phyloP scores from a whole-genome alignment of 2,113 vertebrate genomes.

The Romanogobio albipinnatus region DNA sequence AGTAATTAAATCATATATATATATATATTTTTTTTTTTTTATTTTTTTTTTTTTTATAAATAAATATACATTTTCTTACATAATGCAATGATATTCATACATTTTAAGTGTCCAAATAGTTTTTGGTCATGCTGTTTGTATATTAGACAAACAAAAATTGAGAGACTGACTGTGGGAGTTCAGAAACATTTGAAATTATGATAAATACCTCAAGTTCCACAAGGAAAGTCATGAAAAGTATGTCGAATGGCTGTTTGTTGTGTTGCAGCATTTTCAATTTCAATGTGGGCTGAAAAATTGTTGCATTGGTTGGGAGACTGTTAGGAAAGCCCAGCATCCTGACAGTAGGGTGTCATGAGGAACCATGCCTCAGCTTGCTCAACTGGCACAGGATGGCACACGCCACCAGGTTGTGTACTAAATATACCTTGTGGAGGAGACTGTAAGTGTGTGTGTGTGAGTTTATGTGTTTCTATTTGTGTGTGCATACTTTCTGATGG shows the following conservation, averaged over 20 bases:
- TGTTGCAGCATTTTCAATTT: neutral
- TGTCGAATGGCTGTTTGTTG: too few species aligned
- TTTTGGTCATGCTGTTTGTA: too few species aligned
- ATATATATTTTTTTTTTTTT: too few species aligned
- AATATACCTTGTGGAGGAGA: slow-evolving; percentile 20
- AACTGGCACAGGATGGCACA: slow-evolving; percentile 18
- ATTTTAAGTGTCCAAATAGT: too few species aligned
- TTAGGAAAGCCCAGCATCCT: slow-evolving; percentile 40
- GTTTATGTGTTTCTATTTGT: slow-evolving; percentile 27
- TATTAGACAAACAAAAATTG: too few species aligned
- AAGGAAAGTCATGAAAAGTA: neutral
- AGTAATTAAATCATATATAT: too few species aligned
- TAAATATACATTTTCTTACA: too few species aligned
- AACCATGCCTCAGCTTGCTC: slow-evolving; percentile 8
- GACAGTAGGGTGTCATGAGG: slow-evolving; percentile 22
- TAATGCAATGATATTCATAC: too few species aligned
- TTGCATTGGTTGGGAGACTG: neutral
- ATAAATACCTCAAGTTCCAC: neutral
- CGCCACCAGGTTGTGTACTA: slow-evolving; percentile 46
- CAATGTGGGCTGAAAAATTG: neutral
- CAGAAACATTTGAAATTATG: neutral
- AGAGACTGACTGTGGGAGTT: neutral
- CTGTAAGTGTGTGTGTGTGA: slow-evolving; percentile 24
- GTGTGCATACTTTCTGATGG: neutral
- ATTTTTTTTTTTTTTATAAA: too few species aligned